Evolutionary conservation across 2,797 vertebrate genomes (phyloP), one percentile per base, ranked within the genome.

Genomic region (Myiotriccus ornatus): DNA sequence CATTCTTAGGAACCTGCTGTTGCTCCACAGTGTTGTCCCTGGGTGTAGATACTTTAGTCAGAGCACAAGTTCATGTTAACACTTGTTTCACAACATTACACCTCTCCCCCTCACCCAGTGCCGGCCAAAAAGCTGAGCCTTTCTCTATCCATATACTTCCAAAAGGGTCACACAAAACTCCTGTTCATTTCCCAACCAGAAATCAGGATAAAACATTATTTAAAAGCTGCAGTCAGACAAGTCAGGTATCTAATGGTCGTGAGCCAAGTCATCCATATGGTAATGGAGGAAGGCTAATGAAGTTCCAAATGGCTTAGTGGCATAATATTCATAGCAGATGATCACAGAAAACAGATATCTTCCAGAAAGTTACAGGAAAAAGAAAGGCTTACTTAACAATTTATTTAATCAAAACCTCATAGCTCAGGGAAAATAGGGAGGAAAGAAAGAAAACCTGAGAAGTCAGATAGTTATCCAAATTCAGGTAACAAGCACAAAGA

Each of bases 231-330:
- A 85, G 37, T 75, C 84, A 89, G 70, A 87, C 28, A 91, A 91
- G 79, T 75, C 64, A 71, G 15, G 9, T 81, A 82, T 80, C 25
- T 85, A 83, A 80, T 65, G 43, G 25, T 94, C 3, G 0, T 57
- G 52, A 94, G 65, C 62, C 90, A 92, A 88, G 34, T 77, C 63
- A 87, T 81, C 65, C 84, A 62, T 89, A 92, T 65, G 76, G 62
- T 78, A 81, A 91, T 35, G 27, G n/a, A 78, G n/a, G 52, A 92
- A 78, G 23, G 56, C 64, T 95, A 90, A 82, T 76, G 81, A 91
- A 93, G 71, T 89, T 95, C 68, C 91, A 87, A 89, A 92, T 86
- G 73, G 30, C 57, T 92, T 69, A 39, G 53, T 87, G 52, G 69
- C 35, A 81, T 89, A 86, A 77, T 89, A 78, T 79, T 87, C 60